phyloP scores from a whole-genome alignment of 1,140 invertebrate genomes.

The Pollicipes pollicipes region DNA sequence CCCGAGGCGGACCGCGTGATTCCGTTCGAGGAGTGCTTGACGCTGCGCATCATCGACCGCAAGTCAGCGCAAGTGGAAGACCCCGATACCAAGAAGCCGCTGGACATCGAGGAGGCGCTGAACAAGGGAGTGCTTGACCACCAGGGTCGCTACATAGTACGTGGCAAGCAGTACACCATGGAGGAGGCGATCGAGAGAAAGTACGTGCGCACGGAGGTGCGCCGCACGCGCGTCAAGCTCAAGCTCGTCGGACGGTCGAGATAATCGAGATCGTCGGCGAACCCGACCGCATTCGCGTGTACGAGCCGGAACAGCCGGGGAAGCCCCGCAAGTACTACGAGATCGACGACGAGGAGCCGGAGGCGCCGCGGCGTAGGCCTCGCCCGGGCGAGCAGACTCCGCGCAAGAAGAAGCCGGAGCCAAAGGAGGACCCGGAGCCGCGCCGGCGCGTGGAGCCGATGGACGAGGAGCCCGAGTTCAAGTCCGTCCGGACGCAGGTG shows the following conservation, averaged over 20 bases:
- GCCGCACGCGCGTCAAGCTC: not conserved
- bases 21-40: constrained; percentile 70
- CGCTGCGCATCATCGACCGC: constrained; percentile 63
- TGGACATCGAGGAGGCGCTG: constrained; percentile 51
- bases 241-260: not conserved
- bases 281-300: not conserved
- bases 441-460: not conserved
- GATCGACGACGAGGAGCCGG: constrained; percentile 30
- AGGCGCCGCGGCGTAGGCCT: not conserved
- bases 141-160: constrained; percentile 48
- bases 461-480: not conserved
- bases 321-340: constrained; percentile 33
- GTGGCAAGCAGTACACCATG: constrained; percentile 40
- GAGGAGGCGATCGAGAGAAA: constrained; percentile 54
- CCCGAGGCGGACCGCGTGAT: constrained; percentile 66
- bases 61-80: constrained; percentile 60
- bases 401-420: not conserved
- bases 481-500: not conserved
- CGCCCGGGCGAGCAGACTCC: not conserved
- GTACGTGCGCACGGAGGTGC: constrained; percentile 29
- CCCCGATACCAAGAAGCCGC: constrained; percentile 43
- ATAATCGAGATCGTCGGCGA: not conserved
- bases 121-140: constrained; percentile 57
- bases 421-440: not conserved
- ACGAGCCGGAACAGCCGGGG: constrained; percentile 11